Percentiles rank a stretch among this genome's conserved stretches.
These are phyloP conservation scores for Aselliscus stoliczkanus DNA, from an alignment of 2,797 vertebrate species.

Conservation along the genomic window DNA sequence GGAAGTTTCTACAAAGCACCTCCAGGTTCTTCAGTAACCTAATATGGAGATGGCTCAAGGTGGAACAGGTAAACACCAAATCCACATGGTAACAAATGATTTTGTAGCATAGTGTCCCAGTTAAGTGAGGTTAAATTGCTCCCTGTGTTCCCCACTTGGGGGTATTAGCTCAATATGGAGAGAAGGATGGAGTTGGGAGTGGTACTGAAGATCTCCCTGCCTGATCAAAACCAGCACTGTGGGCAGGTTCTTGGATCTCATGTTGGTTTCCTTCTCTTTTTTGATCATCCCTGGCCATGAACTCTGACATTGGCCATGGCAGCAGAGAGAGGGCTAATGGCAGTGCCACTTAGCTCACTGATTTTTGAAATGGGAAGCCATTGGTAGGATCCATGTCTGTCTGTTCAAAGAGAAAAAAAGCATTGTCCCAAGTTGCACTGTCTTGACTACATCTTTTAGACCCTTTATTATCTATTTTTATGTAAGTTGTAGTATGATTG, in stretches of 20 bases:
- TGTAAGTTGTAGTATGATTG: conserved; percentile 65
- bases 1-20: not conserved
- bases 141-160: not conserved
- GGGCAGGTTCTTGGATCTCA: not conserved
- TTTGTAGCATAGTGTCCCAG: not conserved
- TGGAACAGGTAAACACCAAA: not conserved
- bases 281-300: not conserved
- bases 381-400: not conserved
- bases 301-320: not conserved
- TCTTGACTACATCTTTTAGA: not conserved
- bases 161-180: not conserved
- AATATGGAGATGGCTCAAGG: not conserved
- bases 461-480: conserved; percentile 65
- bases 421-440: not conserved
- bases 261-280: not conserved
- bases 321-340: not conserved
- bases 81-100: not conserved
- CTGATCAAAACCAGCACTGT: not conserved
- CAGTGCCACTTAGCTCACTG: not conserved
- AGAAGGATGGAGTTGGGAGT: not conserved
- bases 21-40: not conserved
- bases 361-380: not conserved
- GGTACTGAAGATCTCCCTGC: not conserved
- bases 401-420: not conserved
- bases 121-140: not conserved